A percentile compares a stretch with the other conserved stretches of the same genome.
Evolutionary conservation across 2,797 vertebrate genomes (phyloP).

Genomic region (Hypotaenidia okinawae): DNA sequence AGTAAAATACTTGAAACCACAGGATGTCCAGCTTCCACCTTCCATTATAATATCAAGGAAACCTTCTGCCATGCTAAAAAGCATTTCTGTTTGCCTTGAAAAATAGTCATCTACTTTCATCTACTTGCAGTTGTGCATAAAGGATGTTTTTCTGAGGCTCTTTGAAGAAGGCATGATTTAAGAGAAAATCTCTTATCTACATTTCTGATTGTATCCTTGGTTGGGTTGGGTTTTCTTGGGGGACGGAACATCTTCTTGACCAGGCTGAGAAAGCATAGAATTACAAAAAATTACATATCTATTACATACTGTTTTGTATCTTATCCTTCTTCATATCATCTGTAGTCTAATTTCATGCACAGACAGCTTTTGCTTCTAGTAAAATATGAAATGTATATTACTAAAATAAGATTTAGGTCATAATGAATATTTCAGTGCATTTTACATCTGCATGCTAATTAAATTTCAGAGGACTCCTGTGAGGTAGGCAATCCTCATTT

Average conservation of each 20-base stretch:
- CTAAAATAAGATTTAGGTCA: constrained; percentile 12
- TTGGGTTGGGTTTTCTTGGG: too few species aligned
- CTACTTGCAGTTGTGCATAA: neutral
- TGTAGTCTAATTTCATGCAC: neutral
- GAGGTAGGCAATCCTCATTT: constrained; percentile 10
- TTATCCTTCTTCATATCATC: neutral
- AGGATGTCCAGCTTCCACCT: neutral
- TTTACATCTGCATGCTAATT: constrained; percentile 35
- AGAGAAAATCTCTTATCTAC: neutral
- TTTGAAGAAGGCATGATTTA: neutral
- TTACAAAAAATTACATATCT: neutral
- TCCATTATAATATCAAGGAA: neutral
- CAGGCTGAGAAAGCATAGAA: neutral
- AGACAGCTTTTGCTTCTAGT: neutral
- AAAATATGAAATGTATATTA: constrained; percentile 10
- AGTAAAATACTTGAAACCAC: neutral
- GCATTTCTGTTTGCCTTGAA: neutral
- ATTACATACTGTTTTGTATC: neutral
- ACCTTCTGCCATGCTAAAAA: neutral
- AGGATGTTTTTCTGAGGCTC: neutral
- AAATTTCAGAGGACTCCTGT: constrained; percentile 4
- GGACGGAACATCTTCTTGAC: neutral
- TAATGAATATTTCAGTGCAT: constrained; percentile 35
- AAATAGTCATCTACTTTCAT: neutral
- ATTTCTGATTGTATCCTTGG: neutral